Evolutionary conservation across 2,888 invertebrate species (phyloP), one percentile per base, ranked within the genome.

Genomic region (Troides helena): DNA sequence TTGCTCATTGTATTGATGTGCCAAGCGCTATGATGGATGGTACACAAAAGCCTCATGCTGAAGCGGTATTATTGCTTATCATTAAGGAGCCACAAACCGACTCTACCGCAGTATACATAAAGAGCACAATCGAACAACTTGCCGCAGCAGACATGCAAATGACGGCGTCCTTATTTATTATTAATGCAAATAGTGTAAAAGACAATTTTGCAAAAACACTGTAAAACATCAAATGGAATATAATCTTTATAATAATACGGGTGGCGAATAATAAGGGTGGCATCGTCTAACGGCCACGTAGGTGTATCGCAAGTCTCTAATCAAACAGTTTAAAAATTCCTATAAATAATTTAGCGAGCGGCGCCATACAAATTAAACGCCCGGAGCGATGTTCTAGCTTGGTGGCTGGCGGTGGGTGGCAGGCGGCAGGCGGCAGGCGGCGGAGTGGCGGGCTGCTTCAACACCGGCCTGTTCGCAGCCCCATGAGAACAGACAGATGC

Each of bases 401-500:
- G 76, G 76, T 75, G 72, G 76, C 81, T 81, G 80, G 80, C 80
- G 81, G 83, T 76, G 78, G 78, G 81, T 80, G 82, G 83, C 81
- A 80, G 84, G 76, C 77, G 53, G 53, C 53, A 17, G n/a, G n/a
- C 53, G 53, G 18, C 53, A 18, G n/a, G 76, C 77, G 53, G 53
- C 53, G n/a, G n/a, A 25, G n/a, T 14, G 53, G 3, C 53, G 53
- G n/a, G 14, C 39, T 79, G 79, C 83, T 86, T 82, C 85, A 85
- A 82, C 84, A 77, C 79, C 80, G 81, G 81, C 85, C 86, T 85
- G 83, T 81, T 78, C 77, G 77, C 78, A 77, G 81, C 74, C 82
- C 84, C 87, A 79, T 91, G 91, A 83, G 90, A 92, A 86, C 78
- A 74, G 79, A 79, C 92, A 92, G 89, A 88, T 92, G 91, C 77